Evolutionary conservation across 2,888 invertebrate genomes (phyloP).

Genomic region (Nemurella pictetii): DNA sequence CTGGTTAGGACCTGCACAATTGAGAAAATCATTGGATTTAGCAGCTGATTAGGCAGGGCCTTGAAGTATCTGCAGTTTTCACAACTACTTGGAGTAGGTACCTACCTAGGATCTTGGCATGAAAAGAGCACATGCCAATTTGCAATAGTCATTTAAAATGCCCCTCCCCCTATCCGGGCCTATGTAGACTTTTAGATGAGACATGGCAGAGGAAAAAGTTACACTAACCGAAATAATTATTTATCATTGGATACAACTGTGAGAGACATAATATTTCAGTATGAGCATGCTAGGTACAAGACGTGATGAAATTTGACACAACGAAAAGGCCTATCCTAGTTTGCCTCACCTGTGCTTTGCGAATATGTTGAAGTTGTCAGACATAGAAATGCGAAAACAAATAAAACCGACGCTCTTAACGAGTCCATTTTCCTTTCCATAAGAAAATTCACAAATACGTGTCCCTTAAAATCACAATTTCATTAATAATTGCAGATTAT

Average conservation of each 20-base stretch:
- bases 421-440: slow-evolving; percentile 32
- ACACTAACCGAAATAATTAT: background rate
- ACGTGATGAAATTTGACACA: background rate
- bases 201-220: background rate
- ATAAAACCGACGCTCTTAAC: slow-evolving; percentile 31
- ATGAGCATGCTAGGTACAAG: background rate
- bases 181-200: background rate
- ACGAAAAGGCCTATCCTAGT: background rate
- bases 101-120: background rate
- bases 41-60: background rate
- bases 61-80: background rate
- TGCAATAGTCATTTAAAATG: background rate
- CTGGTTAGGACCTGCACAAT: background rate
- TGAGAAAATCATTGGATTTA: background rate
- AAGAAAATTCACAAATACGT: background rate
- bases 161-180: background rate
- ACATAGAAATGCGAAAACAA: slow-evolving; percentile 35
- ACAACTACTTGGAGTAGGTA: background rate
- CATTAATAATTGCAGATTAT: background rate
- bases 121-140: background rate
- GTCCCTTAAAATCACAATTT: background rate
- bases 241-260: background rate
- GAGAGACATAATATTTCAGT: background rate
- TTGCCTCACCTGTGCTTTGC: background rate
- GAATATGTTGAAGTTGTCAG: slow-evolving; percentile 31